These are phyloP conservation scores for Cassiopea andromeda DNA, from an alignment of 30 jellyfish, hydroid and myxozoan species.

Conservation along the genomic window DNA sequence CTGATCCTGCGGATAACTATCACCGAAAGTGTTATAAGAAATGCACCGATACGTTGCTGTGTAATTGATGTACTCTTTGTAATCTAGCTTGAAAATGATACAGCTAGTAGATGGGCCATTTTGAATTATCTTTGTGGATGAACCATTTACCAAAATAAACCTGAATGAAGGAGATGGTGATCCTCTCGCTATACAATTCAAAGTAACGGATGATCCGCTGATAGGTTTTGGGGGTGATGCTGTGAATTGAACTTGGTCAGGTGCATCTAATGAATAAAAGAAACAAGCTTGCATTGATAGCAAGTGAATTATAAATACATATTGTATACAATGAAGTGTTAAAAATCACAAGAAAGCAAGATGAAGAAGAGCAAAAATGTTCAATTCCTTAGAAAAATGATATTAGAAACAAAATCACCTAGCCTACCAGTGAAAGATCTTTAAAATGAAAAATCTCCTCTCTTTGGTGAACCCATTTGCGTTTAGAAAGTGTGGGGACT, in stretches of 20 bases:
- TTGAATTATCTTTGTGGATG: neutral
- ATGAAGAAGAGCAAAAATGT: no score
- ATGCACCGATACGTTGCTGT: conserved; percentile 28
- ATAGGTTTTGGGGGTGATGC: conserved; percentile 27
- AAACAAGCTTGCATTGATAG: no score
- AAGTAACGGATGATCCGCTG: conserved; percentile 30
- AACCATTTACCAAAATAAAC: conserved; percentile 1
- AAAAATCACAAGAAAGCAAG: no score
- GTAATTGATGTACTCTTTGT: neutral
- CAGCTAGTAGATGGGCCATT: neutral
- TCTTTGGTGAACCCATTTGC: no score
- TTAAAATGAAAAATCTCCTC: no score
- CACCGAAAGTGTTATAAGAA: conserved; percentile 14
- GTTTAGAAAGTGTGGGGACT: no score
- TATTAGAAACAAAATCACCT: no score
- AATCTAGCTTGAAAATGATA: neutral
- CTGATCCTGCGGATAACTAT: neutral
- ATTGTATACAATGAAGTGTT: no score
- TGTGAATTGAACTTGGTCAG: conserved; percentile 21
- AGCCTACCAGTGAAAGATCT: no score
- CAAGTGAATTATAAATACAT: no score
- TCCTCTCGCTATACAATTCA: conserved; percentile 36
- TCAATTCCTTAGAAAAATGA: no score
- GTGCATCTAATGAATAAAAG: conserved; percentile 14
- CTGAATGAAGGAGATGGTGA: conserved; percentile 34